phyloP scores from a whole-genome alignment of 2,113 vertebrate species.

The Megaceryle maxima region DNA sequence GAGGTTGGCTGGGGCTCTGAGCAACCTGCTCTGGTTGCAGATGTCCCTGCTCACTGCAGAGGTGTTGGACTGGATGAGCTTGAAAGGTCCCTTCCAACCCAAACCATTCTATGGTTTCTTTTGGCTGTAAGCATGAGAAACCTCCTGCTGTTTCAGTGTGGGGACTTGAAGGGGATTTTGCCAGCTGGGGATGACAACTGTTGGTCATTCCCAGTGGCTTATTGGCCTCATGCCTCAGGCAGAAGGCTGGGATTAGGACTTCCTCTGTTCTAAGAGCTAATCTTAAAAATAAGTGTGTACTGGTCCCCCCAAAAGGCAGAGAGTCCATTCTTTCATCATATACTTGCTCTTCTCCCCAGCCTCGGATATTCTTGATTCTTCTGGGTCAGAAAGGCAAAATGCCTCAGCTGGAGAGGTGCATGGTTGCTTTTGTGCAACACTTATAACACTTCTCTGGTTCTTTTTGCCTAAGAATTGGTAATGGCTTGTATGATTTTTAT shows the following conservation, averaged over 20 bases:
- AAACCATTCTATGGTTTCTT: not conserved
- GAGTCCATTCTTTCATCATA: not conserved
- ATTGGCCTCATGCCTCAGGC: not conserved
- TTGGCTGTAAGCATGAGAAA: not conserved
- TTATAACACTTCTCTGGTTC: not conserved
- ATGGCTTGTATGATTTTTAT: not conserved
- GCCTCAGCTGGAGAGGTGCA: not conserved
- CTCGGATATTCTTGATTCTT: not conserved
- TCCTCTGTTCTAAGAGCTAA: not conserved
- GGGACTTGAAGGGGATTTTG: slow-evolving; percentile 1
- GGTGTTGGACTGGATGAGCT: not conserved
- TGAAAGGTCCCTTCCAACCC: not conserved
- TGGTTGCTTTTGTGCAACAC: not conserved
- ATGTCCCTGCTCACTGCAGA: not conserved
- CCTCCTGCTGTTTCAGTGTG: not conserved
- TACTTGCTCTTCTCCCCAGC: not conserved
- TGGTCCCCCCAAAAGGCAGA: not conserved
- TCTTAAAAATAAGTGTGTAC: not conserved
- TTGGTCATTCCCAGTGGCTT: slow-evolving; percentile 23
- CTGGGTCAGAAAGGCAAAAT: not conserved
- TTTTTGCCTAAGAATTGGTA: not conserved
- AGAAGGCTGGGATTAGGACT: not conserved
- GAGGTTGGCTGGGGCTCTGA: not conserved
- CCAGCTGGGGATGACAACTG: slow-evolving; percentile 33
- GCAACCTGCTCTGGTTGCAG: not conserved